Evolutionary conservation across 2,113 vertebrate genomes (phyloP).

Genomic region (Thunnus thynnus): DNA sequence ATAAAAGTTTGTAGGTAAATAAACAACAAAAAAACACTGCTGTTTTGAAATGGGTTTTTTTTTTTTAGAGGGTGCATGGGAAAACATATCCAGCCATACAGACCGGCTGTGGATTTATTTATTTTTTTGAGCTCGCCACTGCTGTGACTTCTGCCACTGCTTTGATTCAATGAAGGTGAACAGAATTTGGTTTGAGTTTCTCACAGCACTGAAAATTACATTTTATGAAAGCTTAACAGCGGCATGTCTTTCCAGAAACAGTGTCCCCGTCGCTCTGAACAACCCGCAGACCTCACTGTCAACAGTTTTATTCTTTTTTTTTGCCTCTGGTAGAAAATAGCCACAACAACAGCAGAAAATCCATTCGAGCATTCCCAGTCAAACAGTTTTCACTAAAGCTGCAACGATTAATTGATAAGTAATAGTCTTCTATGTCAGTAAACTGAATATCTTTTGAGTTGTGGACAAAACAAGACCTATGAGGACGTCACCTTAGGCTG

Average conservation of each 20-base stretch:
- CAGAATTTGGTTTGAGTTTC: slow-evolving; percentile 11
- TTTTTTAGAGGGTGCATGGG: too few relatives aligned
- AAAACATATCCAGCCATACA: too few relatives aligned
- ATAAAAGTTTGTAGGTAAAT: too few relatives aligned
- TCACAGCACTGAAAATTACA: not conserved
- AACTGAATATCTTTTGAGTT: too few relatives aligned
- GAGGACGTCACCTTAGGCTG: too few relatives aligned
- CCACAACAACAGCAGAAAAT: not conserved
- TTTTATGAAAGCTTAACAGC: not conserved
- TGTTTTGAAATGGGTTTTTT: too few relatives aligned
- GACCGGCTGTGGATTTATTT: not conserved
- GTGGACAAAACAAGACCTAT: too few relatives aligned
- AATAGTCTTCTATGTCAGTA: too few relatives aligned
- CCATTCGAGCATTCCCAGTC: not conserved
- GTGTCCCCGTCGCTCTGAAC: not conserved
- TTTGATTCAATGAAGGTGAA: slow-evolving; percentile 9
- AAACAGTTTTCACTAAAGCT: too few relatives aligned
- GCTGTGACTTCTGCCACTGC: not conserved
- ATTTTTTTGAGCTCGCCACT: not conserved
- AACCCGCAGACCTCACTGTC: not conserved
- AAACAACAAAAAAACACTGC: too few relatives aligned
- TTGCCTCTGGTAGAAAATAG: not conserved
- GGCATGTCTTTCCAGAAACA: not conserved
- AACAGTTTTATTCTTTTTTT: not conserved
- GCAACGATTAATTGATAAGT: too few relatives aligned